These are phyloP conservation scores for Melinaea menophilus DNA, from an alignment of 2,888 invertebrate genomes.

Conservation along the genomic window DNA sequence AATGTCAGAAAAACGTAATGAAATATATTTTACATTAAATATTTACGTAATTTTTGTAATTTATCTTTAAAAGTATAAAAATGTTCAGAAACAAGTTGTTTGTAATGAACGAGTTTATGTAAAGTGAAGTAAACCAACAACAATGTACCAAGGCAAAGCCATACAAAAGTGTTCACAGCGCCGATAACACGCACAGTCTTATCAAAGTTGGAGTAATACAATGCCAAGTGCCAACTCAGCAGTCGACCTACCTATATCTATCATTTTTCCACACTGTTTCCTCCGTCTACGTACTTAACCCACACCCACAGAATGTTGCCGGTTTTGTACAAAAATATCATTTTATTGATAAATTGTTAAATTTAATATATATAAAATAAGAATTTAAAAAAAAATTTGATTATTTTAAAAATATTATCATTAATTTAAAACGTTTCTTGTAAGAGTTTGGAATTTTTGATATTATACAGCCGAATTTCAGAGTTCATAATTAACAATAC, in stretches of 20 bases:
- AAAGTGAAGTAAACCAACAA: slow-evolving; percentile 42
- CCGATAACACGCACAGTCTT: slow-evolving; percentile 64
- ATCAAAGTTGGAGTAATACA: slow-evolving; percentile 64
- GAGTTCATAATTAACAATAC: slow-evolving; percentile 14
- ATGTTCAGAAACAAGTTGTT: slow-evolving; percentile 11
- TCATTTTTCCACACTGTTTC: slow-evolving; percentile 66
- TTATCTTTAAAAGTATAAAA: slow-evolving; percentile 28
- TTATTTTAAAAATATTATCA: slow-evolving; percentile 12
- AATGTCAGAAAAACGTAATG: too few relatives aligned
- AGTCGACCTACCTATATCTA: slow-evolving; percentile 74
- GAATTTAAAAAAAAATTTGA: not conserved
- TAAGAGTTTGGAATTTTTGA: slow-evolving; percentile 29
- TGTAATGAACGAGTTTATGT: slow-evolving; percentile 37
- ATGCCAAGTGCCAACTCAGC: slow-evolving; percentile 76
- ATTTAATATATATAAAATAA: not conserved
- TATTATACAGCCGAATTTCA: slow-evolving; percentile 41
- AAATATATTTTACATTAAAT: too few relatives aligned
- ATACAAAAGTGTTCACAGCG: slow-evolving; percentile 61
- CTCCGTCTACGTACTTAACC: slow-evolving; percentile 48
- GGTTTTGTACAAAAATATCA: slow-evolving; percentile 23
- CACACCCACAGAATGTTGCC: slow-evolving; percentile 72
- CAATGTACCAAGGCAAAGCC: slow-evolving; percentile 59
- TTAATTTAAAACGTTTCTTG: slow-evolving; percentile 16
- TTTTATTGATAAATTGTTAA: slow-evolving; percentile 18
- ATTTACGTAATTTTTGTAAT: too few relatives aligned